Evolutionary conservation across 2,113 vertebrate species (phyloP).

Genomic region (Erythrocebus patas): DNA sequence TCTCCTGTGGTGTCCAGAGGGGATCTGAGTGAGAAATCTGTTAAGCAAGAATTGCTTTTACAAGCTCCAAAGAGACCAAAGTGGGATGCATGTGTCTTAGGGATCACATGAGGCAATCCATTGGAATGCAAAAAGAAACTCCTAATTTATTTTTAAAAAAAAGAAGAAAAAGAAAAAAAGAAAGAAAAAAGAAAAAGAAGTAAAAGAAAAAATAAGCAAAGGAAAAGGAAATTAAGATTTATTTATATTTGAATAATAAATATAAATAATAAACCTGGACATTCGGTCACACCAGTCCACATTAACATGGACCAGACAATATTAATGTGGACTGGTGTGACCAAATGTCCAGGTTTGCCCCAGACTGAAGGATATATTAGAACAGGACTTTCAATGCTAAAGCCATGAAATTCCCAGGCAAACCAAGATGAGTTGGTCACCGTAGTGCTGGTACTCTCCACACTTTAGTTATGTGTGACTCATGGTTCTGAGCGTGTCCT

Average conservation of each 20-base stretch:
- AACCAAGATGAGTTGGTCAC: not conserved
- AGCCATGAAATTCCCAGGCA: not conserved
- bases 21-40: not conserved
- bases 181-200: not conserved
- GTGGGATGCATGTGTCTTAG: not conserved
- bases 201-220: not conserved
- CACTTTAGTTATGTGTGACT: not conserved
- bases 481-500: not conserved
- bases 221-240: not conserved
- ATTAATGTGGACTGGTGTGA: not conserved
- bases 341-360: not conserved
- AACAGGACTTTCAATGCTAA: not conserved
- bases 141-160: not conserved
- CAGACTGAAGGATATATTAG: not conserved
- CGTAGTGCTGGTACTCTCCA: not conserved
- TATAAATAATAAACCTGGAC: too few species aligned
- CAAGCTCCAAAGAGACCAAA: not conserved
- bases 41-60: not conserved
- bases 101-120: not conserved
- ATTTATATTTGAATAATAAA: not conserved
- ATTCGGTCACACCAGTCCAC: too few species aligned
- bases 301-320: too few species aligned
- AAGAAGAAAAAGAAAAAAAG: not conserved
- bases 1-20: too few species aligned
- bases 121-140: not conserved